These are phyloP conservation scores for Hippolais icterina DNA, from an alignment of 2,113 vertebrate species.

Conservation along the genomic window DNA sequence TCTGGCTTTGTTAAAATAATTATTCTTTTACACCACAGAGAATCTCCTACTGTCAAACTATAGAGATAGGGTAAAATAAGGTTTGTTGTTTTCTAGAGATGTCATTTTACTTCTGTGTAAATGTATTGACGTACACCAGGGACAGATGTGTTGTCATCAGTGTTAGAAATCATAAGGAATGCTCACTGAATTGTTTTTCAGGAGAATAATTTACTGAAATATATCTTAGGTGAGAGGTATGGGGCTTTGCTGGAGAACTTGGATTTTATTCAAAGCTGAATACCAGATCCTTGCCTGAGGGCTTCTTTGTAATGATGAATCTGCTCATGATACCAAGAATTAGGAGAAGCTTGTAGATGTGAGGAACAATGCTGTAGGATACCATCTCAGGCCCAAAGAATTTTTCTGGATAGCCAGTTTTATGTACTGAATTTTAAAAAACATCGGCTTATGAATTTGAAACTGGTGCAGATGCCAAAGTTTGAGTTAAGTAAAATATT, in stretches of 20 bases:
- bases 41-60: background rate
- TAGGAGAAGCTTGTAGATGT: background rate
- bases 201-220: background rate
- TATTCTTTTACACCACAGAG: background rate
- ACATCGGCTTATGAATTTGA: rapidly evolving
- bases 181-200: background rate
- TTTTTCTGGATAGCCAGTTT: background rate
- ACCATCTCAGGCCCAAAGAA: background rate
- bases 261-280: background rate
- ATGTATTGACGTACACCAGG: rapidly evolving
- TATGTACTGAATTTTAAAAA: background rate
- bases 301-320: background rate
- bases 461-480: background rate
- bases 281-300: background rate
- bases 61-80: background rate
- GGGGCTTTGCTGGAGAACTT: background rate
- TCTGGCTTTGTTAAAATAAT: background rate
- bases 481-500: background rate
- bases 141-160: background rate
- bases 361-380: background rate
- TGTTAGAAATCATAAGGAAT: background rate
- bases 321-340: background rate
- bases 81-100: background rate
- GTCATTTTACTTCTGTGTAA: background rate
- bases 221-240: background rate